Evolutionary conservation across 2,113 vertebrate genomes (phyloP).

Genomic region (Ibidorhyncha struthersii): DNA sequence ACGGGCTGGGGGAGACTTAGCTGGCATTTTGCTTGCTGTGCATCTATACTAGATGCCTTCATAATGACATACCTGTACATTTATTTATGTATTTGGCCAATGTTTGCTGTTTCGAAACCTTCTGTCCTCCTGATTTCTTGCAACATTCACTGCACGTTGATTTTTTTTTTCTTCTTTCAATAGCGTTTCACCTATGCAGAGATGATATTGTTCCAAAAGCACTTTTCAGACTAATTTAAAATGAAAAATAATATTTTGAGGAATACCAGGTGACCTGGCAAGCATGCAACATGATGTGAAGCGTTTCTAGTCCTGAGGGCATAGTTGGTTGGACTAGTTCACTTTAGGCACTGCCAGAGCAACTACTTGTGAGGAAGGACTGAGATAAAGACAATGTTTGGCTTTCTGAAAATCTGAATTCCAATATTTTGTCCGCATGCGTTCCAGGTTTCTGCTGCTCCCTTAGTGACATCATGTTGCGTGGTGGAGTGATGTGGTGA

Average conservation of each 20-base stretch:
- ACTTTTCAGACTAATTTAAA: background rate
- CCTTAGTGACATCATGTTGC: background rate
- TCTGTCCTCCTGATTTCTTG: background rate
- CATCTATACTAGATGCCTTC: background rate
- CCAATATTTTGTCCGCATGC: rapidly evolving
- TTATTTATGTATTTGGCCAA: background rate
- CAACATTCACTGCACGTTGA: background rate
- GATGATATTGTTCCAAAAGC: background rate
- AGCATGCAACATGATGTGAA: background rate
- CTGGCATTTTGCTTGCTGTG: background rate
- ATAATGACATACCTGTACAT: background rate
- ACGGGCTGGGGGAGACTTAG: background rate
- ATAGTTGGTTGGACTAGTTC: background rate
- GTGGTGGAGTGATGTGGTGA: rapidly evolving
- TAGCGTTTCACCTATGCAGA: background rate
- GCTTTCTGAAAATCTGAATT: background rate
- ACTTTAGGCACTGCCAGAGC: background rate
- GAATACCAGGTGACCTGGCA: background rate
- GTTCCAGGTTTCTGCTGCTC: background rate
- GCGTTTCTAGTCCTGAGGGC: background rate
- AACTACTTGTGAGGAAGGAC: background rate
- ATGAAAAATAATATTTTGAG: background rate
- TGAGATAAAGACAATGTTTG: background rate
- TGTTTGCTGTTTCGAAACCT: background rate
- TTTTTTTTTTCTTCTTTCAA: background rate